Base-by-base conservation (phyloP, 2,888 invertebrate genomes). In the Eupithecia vulgata region DNA sequence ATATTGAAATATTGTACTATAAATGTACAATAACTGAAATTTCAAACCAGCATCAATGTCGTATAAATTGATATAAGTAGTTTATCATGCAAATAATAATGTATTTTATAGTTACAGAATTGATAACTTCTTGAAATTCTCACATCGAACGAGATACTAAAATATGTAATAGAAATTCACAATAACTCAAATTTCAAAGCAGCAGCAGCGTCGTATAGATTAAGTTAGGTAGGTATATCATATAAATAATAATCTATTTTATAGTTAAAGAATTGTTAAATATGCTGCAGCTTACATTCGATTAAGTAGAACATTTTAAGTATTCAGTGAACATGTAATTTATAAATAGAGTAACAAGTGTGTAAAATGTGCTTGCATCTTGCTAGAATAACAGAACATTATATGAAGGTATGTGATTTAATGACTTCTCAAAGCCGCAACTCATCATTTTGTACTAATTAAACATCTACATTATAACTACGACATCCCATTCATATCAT, bases 361-460 rank as follows among this genome's bases (percentile, higher is more conserved):
- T 66, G 59, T 62, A 64, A 64, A 68, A 71, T 65, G 59, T 71
- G 64, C 68, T 66, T 71, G 68, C 65, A 42, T 68, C 15, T 66
- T 61, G 67, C 45, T 57, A 37, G 25, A 74, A 61, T 34, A 42
- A 70, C 57, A 62, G 30, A 76, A 71, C 66, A 72, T 76, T 77
- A 72, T 40, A 42, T 6, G 13, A 30, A 66, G 62, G 70, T 75
- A 69, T 34, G 57, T 67, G 65, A 73, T 68, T 71, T 68, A 68
- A 70, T 8, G 37, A 62, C 68, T 30, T 67, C 48, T 67, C 52
- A 40, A 70, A 71, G 75, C 75, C 72, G 79, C 84, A 82, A 83
- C 84, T 85, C 80, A 84, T 87, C 84, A 84, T 87, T 93, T 93
- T 93, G 94, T 94, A 93, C 94, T 93, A 93, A 91, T 91, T 92